phyloP scores from a whole-genome alignment of 2,888 invertebrate genomes.

The Trachelus stipa region DNA sequence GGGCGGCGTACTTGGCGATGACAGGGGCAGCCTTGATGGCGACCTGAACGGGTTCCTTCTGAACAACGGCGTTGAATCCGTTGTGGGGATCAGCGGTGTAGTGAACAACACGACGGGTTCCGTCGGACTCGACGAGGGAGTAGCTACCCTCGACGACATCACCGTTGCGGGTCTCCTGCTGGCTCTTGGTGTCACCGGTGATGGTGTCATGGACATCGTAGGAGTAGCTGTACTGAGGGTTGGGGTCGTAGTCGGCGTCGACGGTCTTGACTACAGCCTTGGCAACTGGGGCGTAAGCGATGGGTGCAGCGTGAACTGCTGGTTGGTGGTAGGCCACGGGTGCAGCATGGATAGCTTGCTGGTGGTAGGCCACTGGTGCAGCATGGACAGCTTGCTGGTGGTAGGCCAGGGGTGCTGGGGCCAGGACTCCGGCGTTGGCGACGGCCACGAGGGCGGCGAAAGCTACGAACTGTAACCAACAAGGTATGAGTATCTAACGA shows the following conservation, averaged over 20 bases:
- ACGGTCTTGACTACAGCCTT: neutral
- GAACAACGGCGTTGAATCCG: slow-evolving; percentile 56
- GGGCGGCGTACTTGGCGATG: slow-evolving; percentile 64
- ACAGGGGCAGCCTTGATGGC: slow-evolving; percentile 58
- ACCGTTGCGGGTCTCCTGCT: slow-evolving; percentile 47
- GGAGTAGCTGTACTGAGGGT: slow-evolving; percentile 78
- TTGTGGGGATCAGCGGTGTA: slow-evolving; percentile 69
- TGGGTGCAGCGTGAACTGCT: neutral
- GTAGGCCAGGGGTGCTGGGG: slow-evolving; percentile 55
- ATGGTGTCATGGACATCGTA: slow-evolving; percentile 63
- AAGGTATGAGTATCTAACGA: no score
- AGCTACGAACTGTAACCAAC: slow-evolving; percentile 64
- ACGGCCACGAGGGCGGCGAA: slow-evolving; percentile 66
- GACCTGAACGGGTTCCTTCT: slow-evolving; percentile 66
- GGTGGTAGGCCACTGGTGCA: slow-evolving; percentile 65
- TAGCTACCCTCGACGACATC: slow-evolving; percentile 44
- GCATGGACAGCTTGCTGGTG: slow-evolving; percentile 22
- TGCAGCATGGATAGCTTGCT: slow-evolving; percentile 7
- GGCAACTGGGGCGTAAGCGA: neutral
- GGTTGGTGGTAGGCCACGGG: slow-evolving; percentile 15
- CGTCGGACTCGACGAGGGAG: slow-evolving; percentile 40
- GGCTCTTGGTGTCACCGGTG: slow-evolving; percentile 47
- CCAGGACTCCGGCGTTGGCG: slow-evolving; percentile 68
- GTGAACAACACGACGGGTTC: slow-evolving; percentile 70
- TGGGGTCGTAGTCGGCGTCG: slow-evolving; percentile 35